Base-by-base conservation (phyloP, 2,797 vertebrate genomes). In the Gadopsis marmoratus region DNA sequence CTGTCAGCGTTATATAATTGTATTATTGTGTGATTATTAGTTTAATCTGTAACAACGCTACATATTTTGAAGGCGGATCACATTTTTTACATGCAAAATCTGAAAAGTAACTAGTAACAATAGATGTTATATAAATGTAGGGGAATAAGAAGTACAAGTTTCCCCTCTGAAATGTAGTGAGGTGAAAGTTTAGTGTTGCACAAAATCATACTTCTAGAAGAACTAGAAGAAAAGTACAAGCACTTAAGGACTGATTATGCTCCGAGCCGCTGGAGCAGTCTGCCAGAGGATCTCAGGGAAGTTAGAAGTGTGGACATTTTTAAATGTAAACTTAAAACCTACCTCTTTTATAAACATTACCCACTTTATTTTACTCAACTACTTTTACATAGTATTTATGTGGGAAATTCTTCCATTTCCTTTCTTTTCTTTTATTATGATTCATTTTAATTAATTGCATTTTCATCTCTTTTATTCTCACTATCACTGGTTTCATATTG, bases 21-120 rank as follows among this genome's bases (percentile, higher is more conserved):
- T 59, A 16, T 66, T 41, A 1, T 8, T 10, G 35, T 7, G 47
- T 55, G 13, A 19, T 37, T 14, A 26, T 43, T 23, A 45, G 31
- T 43, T 23, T 33, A 66, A 48, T 56, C 31, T 48, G 51, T 41
- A 43, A 41, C n/a, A 61, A 2, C 41, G 33, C 16, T 17, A 23
- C 6, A 33, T 60, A 33, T 39, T 51, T 59, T 67, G 26, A 23
- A 35, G 26, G 29, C 9, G 6, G 2, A 51, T 39, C 2, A 54
- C 26, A 26, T 43, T 23, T 68, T 41, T 54, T 16, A 41, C 9
- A 35, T 45, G 17, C 14, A 6, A 43, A 51, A 53, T 72, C 35
- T 43, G 12, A 47, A 76, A 54, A 35, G 48, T n/a, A 76, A 53
- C 7, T 3, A 41, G 54, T 41, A 76, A 61, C 29, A 35, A 19